A percentile compares a stretch with the other conserved stretches of the same genome.
These are phyloP conservation scores for Athene cunicularia DNA, from an alignment of 2,113 vertebrate genomes.

Conservation along the genomic window DNA sequence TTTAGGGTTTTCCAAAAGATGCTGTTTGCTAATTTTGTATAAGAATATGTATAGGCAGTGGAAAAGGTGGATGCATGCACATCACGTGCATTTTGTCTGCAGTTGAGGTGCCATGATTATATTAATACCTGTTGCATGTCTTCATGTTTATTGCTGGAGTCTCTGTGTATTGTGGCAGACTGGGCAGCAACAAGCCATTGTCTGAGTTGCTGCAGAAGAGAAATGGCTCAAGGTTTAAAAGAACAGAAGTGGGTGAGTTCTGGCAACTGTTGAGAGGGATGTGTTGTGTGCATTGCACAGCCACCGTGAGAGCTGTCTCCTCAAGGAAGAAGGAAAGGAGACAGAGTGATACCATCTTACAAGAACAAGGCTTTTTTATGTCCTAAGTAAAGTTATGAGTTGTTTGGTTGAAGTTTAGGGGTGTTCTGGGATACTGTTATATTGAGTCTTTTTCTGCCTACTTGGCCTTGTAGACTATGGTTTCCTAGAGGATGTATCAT, in stretches of 20 bases:
- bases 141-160: neutral
- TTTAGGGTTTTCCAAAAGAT: neutral
- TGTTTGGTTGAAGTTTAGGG: neutral
- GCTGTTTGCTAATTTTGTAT: neutral
- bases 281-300: neutral
- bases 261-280: neutral
- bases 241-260: neutral
- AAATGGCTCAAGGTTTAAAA: neutral
- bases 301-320: rapidly evolving
- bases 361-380: neutral
- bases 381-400: neutral
- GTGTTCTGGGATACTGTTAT: neutral
- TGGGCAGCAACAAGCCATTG: neutral
- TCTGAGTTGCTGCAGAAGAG: neutral
- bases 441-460: neutral
- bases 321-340: neutral
- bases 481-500: neutral
- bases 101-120: neutral
- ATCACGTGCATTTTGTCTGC: neutral
- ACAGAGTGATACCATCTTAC: neutral
- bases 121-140: neutral
- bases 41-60: neutral
- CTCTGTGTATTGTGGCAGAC: neutral
- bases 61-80: neutral
- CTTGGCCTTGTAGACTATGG: neutral